Evolutionary conservation across 2,797 vertebrate species (phyloP).

Genomic region (Squalus acanthias): DNA sequence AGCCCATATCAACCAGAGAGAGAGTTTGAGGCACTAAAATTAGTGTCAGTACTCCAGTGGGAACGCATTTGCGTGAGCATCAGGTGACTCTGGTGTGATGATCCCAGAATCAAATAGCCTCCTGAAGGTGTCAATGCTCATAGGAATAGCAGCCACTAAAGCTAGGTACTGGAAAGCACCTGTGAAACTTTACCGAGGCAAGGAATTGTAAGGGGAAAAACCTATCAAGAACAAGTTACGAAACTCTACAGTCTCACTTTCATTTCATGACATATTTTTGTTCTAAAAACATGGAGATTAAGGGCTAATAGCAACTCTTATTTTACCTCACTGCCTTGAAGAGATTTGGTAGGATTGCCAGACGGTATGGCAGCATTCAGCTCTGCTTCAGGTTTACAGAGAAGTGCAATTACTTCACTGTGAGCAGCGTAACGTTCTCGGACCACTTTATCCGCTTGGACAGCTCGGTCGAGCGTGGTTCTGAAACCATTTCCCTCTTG

Average conservation of each 20-base stretch:
- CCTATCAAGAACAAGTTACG: neutral
- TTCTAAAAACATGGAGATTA: neutral
- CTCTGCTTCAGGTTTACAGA: constrained; percentile 85
- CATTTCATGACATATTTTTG: neutral
- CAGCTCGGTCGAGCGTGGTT: constrained; percentile 77
- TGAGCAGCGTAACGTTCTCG: constrained; percentile 81
- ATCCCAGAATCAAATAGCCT: neutral
- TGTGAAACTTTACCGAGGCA: neutral
- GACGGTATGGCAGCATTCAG: constrained; percentile 87
- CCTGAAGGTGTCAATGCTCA: neutral
- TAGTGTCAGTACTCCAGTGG: neutral
- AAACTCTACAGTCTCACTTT: neutral
- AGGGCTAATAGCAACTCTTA: neutral
- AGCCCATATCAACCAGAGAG: neutral
- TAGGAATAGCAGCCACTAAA: neutral
- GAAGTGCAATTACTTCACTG: constrained; percentile 81
- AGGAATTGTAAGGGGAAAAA: neutral
- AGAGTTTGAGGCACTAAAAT: neutral
- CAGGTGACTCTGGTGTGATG: neutral
- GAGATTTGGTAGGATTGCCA: constrained; percentile 89
- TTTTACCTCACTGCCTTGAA: constrained; percentile 93
- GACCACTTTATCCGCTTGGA: constrained; percentile 88
- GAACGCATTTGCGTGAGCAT: neutral
- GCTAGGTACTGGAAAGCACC: neutral
- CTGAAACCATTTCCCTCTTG: constrained; percentile 82